These are phyloP conservation scores for Lepisosteus oculatus DNA, from an alignment of 2,113 vertebrate genomes.

Conservation along the genomic window DNA sequence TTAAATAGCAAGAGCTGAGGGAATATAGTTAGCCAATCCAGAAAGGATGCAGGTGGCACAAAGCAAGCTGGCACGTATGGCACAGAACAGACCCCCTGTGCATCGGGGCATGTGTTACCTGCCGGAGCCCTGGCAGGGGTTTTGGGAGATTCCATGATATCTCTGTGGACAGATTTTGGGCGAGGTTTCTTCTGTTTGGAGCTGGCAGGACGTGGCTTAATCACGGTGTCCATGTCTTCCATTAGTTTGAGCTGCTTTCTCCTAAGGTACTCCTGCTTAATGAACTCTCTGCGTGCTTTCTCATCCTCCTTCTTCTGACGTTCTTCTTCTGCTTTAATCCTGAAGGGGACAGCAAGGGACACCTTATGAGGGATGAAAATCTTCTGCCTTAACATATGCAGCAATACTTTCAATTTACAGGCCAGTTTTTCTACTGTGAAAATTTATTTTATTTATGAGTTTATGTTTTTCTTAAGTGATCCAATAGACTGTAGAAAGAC, in stretches of 20 bases:
- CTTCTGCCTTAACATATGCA: too few species aligned
- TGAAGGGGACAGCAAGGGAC: constrained; percentile 32
- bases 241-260: constrained; percentile 95
- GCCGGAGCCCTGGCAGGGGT: constrained; percentile 83
- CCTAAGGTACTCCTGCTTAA: constrained; percentile 93
- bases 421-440: too few species aligned
- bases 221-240: constrained; percentile 91
- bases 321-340: constrained; percentile 93
- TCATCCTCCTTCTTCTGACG: constrained; percentile 93
- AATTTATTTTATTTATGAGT: too few species aligned
- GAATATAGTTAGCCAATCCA: background rate
- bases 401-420: too few species aligned
- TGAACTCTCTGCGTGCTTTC: constrained; percentile 84
- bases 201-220: constrained; percentile 75
- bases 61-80: constrained; percentile 51
- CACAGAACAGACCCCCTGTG: constrained; percentile 54
- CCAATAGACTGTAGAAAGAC: too few species aligned
- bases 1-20: background rate
- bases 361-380: too few species aligned
- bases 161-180: constrained; percentile 92
- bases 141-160: constrained; percentile 84
- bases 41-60: constrained; percentile 42
- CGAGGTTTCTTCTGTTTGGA: constrained; percentile 80
- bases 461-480: too few species aligned
- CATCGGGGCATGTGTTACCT: constrained; percentile 69